Percentiles rank a stretch among this genome's conserved stretches.
Conservation (phyloP, 2,113 vertebrate genomes). For the Tricholaema leucomelas region DNA sequence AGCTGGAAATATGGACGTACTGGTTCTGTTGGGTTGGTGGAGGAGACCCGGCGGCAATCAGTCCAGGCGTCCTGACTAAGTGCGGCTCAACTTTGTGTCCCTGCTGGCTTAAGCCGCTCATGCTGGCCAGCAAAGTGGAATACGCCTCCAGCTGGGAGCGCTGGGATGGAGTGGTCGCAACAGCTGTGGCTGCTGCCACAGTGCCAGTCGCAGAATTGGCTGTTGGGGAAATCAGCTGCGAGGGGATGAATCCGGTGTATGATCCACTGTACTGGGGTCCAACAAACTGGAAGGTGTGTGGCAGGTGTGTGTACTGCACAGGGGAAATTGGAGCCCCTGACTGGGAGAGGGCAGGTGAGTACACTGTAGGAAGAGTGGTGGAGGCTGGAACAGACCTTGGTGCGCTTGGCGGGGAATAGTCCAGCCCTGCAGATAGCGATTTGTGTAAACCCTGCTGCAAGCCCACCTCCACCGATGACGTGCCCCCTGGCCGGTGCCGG, state of each 20-base stretch:
- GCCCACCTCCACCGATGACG: slow-evolving; percentile 69
- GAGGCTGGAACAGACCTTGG: slow-evolving; percentile 82
- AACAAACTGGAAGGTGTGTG: slow-evolving; percentile 92
- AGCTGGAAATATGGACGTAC: slow-evolving; percentile 92
- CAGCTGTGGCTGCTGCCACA: slow-evolving; percentile 73
- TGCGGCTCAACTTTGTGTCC: slow-evolving; percentile 82
- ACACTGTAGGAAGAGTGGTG: slow-evolving; percentile 85
- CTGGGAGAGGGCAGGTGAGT: slow-evolving; percentile 85
- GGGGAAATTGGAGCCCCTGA: slow-evolving; percentile 85
- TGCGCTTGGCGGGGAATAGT: slow-evolving; percentile 78
- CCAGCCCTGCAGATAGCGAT: slow-evolving; percentile 78
- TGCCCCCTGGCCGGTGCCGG: slow-evolving; percentile 68
- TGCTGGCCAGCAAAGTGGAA: slow-evolving; percentile 85
- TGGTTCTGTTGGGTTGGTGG: slow-evolving; percentile 85
- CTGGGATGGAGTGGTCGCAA: slow-evolving; percentile 82
- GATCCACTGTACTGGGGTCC: slow-evolving; percentile 86
- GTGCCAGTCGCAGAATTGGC: slow-evolving; percentile 75
- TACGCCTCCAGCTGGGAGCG: slow-evolving; percentile 89
- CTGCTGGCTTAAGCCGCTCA: slow-evolving; percentile 82
- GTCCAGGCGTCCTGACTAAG: slow-evolving; percentile 82
- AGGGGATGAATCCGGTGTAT: slow-evolving; percentile 90
- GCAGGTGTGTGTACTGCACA: slow-evolving; percentile 89
- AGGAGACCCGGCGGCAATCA: slow-evolving; percentile 80
- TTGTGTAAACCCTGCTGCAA: slow-evolving; percentile 87
- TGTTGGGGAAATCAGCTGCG: slow-evolving; percentile 87